Conservation (phyloP, 2,113 vertebrate species). For the Antechinus flavipes region DNA sequence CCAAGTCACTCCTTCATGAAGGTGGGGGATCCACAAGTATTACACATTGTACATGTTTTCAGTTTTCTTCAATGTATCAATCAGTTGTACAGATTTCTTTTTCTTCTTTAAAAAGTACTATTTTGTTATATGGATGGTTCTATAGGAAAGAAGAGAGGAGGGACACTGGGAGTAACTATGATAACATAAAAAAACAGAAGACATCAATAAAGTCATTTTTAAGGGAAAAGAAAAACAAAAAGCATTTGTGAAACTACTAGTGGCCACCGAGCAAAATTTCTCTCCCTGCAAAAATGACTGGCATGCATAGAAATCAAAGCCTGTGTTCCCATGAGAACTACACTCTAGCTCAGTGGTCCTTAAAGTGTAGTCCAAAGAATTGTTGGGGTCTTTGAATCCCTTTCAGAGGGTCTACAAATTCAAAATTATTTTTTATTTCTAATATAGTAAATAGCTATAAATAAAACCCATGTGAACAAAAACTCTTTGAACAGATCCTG, state of each 20-base stretch:
- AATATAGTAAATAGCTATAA: too few relatives aligned
- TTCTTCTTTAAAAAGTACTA: not conserved
- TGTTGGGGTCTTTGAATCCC: too few relatives aligned
- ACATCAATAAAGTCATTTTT: not conserved
- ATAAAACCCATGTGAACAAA: too few relatives aligned
- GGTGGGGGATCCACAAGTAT: too few relatives aligned
- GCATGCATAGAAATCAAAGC: not conserved
- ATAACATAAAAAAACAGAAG: not conserved
- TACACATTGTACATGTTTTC: not conserved
- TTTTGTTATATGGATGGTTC: not conserved
- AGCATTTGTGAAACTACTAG: not conserved
- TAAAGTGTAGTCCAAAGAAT: too few relatives aligned
- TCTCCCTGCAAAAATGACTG: not conserved
- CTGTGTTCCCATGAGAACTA: not conserved
- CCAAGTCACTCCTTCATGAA: not conserved
- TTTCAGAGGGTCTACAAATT: too few relatives aligned
- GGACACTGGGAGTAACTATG: not conserved
- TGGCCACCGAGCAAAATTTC: not conserved
- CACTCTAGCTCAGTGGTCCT: not conserved
- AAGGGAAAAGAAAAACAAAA: not conserved
- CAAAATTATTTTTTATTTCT: too few relatives aligned
- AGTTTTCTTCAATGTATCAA: not conserved
- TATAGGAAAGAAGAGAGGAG: not conserved
- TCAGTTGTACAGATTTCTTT: not conserved
- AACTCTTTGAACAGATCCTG: too few relatives aligned